These are phyloP conservation scores for Acyrthosiphon pisum DNA, from an alignment of 1,140 invertebrate genomes.

Conservation along the genomic window DNA sequence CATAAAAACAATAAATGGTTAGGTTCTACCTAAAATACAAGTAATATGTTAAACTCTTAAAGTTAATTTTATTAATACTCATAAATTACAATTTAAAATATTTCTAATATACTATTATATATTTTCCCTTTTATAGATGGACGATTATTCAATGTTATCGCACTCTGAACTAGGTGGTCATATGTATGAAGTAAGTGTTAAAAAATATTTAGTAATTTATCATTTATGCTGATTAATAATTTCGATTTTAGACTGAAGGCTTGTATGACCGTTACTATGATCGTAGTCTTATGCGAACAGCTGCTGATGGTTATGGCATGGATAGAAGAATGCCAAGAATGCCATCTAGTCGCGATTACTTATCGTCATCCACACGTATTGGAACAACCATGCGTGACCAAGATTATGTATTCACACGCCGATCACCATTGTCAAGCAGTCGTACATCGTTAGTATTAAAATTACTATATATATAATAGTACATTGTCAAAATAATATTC, in stretches of 20 bases:
- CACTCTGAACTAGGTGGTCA: slow-evolving; percentile 47
- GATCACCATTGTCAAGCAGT: slow-evolving; percentile 45
- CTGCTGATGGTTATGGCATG: slow-evolving; percentile 52
- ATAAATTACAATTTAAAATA: neutral
- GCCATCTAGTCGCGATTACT: slow-evolving; percentile 49
- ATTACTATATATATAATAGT: neutral
- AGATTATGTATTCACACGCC: slow-evolving; percentile 51
- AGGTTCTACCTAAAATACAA: no score
- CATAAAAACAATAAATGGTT: no score
- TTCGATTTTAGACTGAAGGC: slow-evolving; percentile 37
- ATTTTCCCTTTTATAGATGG: slow-evolving; percentile 27
- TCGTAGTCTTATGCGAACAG: slow-evolving; percentile 39
- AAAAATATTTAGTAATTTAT: neutral
- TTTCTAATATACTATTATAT: neutral
- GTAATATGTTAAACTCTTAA: neutral
- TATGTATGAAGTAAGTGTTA: slow-evolving; percentile 45
- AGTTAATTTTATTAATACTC: neutral
- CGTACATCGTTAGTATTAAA: slow-evolving; percentile 44
- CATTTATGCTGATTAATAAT: neutral
- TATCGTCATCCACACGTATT: slow-evolving; percentile 51
- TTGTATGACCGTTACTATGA: slow-evolving; percentile 53
- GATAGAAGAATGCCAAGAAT: slow-evolving; percentile 51
- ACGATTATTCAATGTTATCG: slow-evolving; percentile 49
- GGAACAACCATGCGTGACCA: slow-evolving; percentile 50
- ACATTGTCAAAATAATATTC: neutral